Evolutionary conservation across 2,113 vertebrate genomes (phyloP), one percentile per base, ranked within the genome.

Genomic region (Cinclus cinclus): DNA sequence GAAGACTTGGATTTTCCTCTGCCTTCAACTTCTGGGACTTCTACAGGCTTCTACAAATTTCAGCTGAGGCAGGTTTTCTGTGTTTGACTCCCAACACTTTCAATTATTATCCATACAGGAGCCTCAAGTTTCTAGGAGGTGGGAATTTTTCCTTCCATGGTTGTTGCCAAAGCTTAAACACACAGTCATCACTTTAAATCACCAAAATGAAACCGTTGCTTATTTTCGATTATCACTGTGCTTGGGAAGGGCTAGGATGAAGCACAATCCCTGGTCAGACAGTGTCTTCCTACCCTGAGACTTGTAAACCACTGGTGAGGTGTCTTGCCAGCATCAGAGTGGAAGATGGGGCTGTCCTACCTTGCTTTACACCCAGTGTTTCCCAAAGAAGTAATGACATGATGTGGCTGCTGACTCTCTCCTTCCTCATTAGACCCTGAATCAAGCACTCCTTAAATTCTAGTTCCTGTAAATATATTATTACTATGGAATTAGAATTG

Each of bases 271-370:
- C 37, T 70, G 30, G 52, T 23, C 44, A 83, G 67, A 41, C 19
- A 30, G 12, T 52, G 19, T 4, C 24, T 73, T 89, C 49, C 23
- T 27, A 47, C 6, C 8, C 28, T 65, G 35, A 81, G 33, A 28
- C 31, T 46, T n/a, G 27, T 3, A 80, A 59, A 28, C 3, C 35
- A 5, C 13, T 70, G 47, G 16, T 17, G 44, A 73, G 69, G 49
- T 46, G 23, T 93, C 19, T 27, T 37, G 55, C 21, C 39, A 81
- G 20, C 1, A 2, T 0, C 0, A 7, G 6, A 44, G 12, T 24
- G 35, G 50, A 69, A 69, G 67, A 83, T 4, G 3, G 10, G 11
- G 39, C 33, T 62, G 42, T 47, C 22, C 55, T 80, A 18, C 21
- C 28, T 63, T 8, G 2, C 18, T 67, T 76, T 76, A 77, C 65